Conservation (phyloP, 2,113 vertebrate species). For the Bettongia penicillata region DNA sequence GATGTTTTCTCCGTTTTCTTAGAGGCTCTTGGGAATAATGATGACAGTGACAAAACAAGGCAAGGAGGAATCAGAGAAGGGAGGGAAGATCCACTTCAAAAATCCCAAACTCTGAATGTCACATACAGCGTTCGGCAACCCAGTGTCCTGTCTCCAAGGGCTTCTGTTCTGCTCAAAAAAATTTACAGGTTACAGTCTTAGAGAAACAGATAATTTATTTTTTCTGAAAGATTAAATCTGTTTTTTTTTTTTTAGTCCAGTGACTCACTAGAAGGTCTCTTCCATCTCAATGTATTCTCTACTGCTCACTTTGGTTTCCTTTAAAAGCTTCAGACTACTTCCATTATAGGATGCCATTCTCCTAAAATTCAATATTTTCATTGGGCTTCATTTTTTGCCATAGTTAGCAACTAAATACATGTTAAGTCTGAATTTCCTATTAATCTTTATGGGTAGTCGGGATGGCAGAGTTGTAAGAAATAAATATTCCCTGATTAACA, state of each 20-base stretch:
- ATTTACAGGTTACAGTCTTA: not conserved
- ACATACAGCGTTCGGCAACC: not conserved
- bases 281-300: not conserved
- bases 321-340: conserved; percentile 32
- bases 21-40: not conserved
- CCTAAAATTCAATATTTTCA: conserved; percentile 48
- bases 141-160: not conserved
- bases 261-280: not conserved
- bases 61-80: not conserved
- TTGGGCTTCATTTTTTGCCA: conserved; percentile 36
- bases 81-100: not conserved
- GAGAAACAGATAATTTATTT: not conserved
- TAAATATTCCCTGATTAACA: not conserved
- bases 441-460: not conserved
- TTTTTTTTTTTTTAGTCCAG: not conserved
- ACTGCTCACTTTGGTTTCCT: conserved; percentile 38
- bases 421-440: conserved; percentile 11
- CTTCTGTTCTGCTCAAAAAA: not conserved
- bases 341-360: not conserved
- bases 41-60: not conserved
- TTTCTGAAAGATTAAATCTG: conserved; percentile 51
- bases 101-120: rapidly evolving
- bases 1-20: not conserved
- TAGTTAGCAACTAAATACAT: conserved; percentile 28
- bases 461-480: not conserved